These are phyloP conservation scores for Pemphigus obesinymphae DNA, from an alignment of 1,140 invertebrate species.

Conservation along the genomic window DNA sequence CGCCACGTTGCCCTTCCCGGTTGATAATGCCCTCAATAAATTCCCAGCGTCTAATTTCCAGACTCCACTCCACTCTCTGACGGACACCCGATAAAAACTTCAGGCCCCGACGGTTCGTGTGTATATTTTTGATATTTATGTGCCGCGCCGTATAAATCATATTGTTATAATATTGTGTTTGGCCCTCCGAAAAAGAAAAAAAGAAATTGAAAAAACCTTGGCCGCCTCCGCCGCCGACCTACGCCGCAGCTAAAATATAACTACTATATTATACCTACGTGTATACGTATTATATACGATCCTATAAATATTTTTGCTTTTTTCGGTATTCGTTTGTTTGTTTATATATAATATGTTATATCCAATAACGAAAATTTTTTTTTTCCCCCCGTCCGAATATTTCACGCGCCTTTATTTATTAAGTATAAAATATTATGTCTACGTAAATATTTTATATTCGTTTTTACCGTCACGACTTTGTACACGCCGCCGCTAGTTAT, in stretches of 20 bases:
- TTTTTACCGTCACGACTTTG: not conserved
- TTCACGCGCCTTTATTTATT: not conserved
- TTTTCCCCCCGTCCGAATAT: not conserved
- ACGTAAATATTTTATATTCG: not conserved
- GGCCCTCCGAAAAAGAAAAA: not conserved
- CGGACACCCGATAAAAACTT: constrained; percentile 14
- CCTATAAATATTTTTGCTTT: not conserved
- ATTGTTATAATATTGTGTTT: not conserved
- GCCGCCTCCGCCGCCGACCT: not conserved
- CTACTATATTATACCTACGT: not conserved
- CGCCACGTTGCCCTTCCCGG: not conserved
- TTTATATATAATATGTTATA: no score
- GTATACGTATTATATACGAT: not conserved
- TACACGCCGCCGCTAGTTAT: not conserved
- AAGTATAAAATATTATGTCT: no score
- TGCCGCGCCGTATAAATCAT: not conserved
- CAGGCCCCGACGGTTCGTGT: not conserved
- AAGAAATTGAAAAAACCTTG: not conserved
- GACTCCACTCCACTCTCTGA: no score
- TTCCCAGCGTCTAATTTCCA: constrained; percentile 28
- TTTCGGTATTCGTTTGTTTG: no score
- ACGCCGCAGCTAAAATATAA: not conserved
- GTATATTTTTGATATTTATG: not conserved
- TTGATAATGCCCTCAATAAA: constrained; percentile 28
- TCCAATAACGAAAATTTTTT: not conserved